Base-by-base conservation (phyloP, 2,113 vertebrate species). In the Podarcis muralis region DNA sequence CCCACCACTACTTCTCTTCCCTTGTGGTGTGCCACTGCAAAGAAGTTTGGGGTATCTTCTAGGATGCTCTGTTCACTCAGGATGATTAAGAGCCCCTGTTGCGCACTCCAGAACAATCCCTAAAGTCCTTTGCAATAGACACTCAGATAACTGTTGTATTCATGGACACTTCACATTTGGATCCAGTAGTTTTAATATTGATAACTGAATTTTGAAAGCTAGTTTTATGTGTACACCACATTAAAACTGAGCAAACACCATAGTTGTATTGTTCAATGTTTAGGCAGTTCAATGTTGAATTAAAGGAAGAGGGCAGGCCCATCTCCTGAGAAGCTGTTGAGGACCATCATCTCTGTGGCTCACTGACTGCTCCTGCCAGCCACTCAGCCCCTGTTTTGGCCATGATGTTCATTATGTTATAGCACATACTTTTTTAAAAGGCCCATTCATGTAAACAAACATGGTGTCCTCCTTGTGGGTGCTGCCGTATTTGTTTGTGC, bases 121-220 rank as follows among this genome's bases (percentile, higher is more conserved):
- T 6, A 18, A 23, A 62, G 18, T 62, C n/a, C 25, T 83, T 15
- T 40, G 9, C 59, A 68, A 48, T 48, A 48, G 43, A 48, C 43
- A 48, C 43, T 48, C 43, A 40, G 81, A 88, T 90, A 94, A 91
- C 89, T 94, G 92, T 91, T 93, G 92, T 93, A 88, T 81, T 83
- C 88, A 91, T 92, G 62, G 80, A 81, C 9, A 84, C 30, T 53
- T 65, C 13, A 35, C 35, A 74, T 35, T 87, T 90, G 84, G 20
- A 37, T 87, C 88, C 25, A 53, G 13, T 68, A 27, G 84, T 72
- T 16, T 1, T 4, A 81, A 90, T 90, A 48, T 81, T 91, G 80
- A 37, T 23, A 2, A 76, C 1, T 72, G 37, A 40, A 35, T 88
- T 93, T 90, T 90, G 76, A 88, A 93, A 93, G 71, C 43, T 86